A percentile compares a stretch with the other conserved stretches of the same genome.
phyloP scores from a whole-genome alignment of 2,888 invertebrate species.

The Macrophya annulata region DNA sequence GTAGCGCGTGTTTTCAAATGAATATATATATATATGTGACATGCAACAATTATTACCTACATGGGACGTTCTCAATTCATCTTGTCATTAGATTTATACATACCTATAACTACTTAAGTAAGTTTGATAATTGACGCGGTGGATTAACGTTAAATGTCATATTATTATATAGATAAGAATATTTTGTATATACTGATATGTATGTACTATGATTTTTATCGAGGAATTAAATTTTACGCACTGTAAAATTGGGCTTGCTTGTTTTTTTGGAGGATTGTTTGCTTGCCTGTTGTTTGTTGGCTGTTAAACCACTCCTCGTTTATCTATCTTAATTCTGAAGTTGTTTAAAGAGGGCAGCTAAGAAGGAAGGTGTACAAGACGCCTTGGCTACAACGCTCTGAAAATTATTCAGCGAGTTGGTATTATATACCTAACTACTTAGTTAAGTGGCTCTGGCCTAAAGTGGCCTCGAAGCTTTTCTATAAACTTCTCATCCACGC shows the following conservation, averaged over 20 bases:
- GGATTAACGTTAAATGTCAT: slow-evolving; percentile 1
- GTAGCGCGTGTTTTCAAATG: too few relatives aligned
- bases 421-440: slow-evolving; percentile 13
- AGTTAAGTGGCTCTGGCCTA: slow-evolving; percentile 43
- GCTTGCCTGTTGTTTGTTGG: background rate
- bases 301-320: slow-evolving; percentile 24
- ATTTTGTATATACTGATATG: background rate
- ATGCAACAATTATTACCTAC: too few relatives aligned
- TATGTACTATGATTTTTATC: background rate
- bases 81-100: too few relatives aligned
- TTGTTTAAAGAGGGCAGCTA: slow-evolving; percentile 16
- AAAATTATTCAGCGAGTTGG: slow-evolving; percentile 33
- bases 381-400: slow-evolving; percentile 1
- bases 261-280: background rate
- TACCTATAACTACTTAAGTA: too few relatives aligned
- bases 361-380: background rate
- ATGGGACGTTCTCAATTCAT: too few relatives aligned
- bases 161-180: background rate
- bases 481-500: background rate
- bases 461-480: slow-evolving; percentile 42
- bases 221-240: slow-evolving; percentile 47
- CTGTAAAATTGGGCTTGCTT: background rate
- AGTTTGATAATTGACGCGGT: too few relatives aligned
- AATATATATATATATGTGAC: too few relatives aligned
- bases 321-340: slow-evolving; percentile 19